Base-by-base conservation (phyloP, 2,797 vertebrate genomes). In the Gallinago nigripennis region DNA sequence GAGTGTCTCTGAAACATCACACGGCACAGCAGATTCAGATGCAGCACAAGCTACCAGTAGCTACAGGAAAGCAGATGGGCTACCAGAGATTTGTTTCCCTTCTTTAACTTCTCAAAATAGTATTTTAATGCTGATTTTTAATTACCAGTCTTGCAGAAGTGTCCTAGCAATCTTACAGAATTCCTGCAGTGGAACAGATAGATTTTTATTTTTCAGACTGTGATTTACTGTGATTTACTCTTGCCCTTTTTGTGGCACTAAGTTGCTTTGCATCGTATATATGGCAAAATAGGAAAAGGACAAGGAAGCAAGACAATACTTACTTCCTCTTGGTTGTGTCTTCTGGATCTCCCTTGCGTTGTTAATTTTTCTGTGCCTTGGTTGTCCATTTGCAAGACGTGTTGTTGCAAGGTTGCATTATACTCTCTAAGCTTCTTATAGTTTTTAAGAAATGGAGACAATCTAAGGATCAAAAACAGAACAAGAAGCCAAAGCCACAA, bases 1-100 rank as follows among this genome's bases (percentile, higher is more conserved):
- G n/a, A 78, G 39, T 30, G 23, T 79, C 60, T 82, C 95, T 28
- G 96, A 92, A 94, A 54, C 79, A 76, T 37, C 31, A 35, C 90
- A 54, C 16, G 1, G 92, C 77, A 76, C 51, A 12, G 33, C 0
- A 3, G 54, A 64, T n/a, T 78, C 84, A 35, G 64, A 92, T 16
- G 79, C 90, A 79, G 51, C 37, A 31, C 3, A 0, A 78, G 73
- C 78, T 54, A 46, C 66, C 17, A n/a, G 35, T 3, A 75, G 43
- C 23, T 75, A 31, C 24, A 27, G 30, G 41, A 72, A 93, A 77
- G 35, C 48, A 28, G 23, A 83, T 18, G 14, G 19, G 16, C 17
- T 76, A 25, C 3, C 20, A 45, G 39, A 85, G 54, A 39, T 70
- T 77, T 23, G 4, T 21, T 83, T 95, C 56, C 20, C 19, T 79